phyloP scores from a whole-genome alignment of 2,797 vertebrate species.

The Acipenser oxyrinchus region DNA sequence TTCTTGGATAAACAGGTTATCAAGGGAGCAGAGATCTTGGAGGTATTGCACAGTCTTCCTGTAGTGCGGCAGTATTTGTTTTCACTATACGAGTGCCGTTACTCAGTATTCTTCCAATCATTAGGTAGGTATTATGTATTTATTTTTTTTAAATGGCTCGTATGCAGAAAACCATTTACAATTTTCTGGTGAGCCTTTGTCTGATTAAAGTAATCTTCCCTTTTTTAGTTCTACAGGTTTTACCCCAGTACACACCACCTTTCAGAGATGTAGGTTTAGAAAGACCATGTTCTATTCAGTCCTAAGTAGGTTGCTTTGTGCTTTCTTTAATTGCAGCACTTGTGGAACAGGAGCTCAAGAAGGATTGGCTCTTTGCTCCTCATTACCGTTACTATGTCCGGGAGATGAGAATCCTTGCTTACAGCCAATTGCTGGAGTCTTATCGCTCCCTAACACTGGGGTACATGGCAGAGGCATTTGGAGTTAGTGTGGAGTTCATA shows the following conservation, averaged over 20 bases:
- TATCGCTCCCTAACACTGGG: constrained; percentile 86
- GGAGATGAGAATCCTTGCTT: constrained; percentile 95
- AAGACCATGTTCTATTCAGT: too few relatives aligned
- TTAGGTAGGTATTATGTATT: constrained; percentile 63
- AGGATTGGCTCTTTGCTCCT: constrained; percentile 94
- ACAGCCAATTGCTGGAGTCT: constrained; percentile 92
- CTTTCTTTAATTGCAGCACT: constrained; percentile 51
- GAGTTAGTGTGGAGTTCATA: constrained; percentile 95
- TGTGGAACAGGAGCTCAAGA: constrained; percentile 97
- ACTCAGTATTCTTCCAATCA: constrained; percentile 90
- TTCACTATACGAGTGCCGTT: constrained; percentile 91
- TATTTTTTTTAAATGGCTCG: too few relatives aligned
- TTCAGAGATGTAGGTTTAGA: too few relatives aligned
- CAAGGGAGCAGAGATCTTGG: constrained; percentile 95
- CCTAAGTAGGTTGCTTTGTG: not conserved
- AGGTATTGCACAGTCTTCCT: constrained; percentile 89
- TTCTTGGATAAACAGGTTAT: constrained; percentile 68
- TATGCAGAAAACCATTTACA: too few relatives aligned
- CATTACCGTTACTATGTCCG: constrained; percentile 93
- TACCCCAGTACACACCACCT: too few relatives aligned
- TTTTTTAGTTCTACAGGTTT: too few relatives aligned
- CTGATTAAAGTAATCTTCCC: too few relatives aligned
- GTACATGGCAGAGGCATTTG: constrained; percentile 97
- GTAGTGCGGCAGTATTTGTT: constrained; percentile 90
- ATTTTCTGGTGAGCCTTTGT: too few relatives aligned